Percentiles rank a stretch among this genome's conserved stretches.
phyloP scores from a whole-genome alignment of 1,140 invertebrate species.

The Amyelois transitella region DNA sequence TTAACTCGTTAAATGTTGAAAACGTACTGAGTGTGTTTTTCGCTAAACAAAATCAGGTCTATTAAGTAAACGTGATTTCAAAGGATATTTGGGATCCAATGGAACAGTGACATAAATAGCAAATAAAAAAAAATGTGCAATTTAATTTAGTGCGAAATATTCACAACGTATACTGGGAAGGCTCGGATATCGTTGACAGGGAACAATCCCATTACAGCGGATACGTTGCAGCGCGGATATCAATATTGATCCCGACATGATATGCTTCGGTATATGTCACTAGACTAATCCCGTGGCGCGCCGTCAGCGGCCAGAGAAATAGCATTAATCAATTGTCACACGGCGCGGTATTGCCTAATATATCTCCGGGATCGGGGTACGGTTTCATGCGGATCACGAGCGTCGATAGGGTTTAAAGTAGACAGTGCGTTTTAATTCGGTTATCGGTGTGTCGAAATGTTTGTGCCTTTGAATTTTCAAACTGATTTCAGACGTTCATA shows the following conservation, averaged over 20 bases:
- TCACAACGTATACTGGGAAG: no score
- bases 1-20: no score
- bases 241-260: constrained; percentile 4
- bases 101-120: no score
- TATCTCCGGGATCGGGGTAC: constrained; percentile 29
- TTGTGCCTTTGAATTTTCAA: no score
- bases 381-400: neutral
- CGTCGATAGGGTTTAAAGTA: neutral
- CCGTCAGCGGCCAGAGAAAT: constrained; percentile 45
- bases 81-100: no score
- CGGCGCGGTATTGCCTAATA: constrained; percentile 36
- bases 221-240: neutral
- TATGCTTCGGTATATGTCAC: constrained; percentile 1
- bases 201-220: constrained; percentile 10
- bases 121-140: no score
- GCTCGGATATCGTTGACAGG: constrained; percentile 6
- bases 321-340: constrained; percentile 69
- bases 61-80: no score
- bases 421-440: neutral
- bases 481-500: no score
- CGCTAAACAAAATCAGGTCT: no score
- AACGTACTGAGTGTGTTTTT: no score
- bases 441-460: neutral
- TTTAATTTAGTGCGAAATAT: no score
- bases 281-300: constrained; percentile 13